These are phyloP conservation scores for Columba guinea DNA, from an alignment of 2,797 vertebrate genomes.

Conservation along the genomic window DNA sequence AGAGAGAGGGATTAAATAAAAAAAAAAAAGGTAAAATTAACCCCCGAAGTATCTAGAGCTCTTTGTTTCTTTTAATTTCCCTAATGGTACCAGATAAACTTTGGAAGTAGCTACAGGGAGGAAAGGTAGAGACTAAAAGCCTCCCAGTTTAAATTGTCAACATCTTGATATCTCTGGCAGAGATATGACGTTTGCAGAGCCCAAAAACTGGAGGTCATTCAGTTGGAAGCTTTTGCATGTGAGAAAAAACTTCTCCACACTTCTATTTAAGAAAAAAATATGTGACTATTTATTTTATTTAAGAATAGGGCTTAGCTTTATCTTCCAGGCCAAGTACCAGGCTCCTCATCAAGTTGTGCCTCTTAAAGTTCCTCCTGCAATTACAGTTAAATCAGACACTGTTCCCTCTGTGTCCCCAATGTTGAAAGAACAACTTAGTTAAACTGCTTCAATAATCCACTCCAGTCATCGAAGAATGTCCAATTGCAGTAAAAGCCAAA, in stretches of 20 bases:
- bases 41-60: not conserved
- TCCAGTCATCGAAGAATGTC: no score
- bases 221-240: not conserved
- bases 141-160: not conserved
- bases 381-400: not conserved
- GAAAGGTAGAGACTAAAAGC: not conserved
- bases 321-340: conserved; percentile 31
- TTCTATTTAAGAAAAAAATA: not conserved
- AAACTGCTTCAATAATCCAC: not conserved
- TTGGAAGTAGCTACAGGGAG: not conserved
- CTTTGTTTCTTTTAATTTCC: conserved; percentile 4
- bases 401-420: not conserved
- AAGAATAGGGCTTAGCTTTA: conserved; percentile 14
- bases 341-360: not conserved
- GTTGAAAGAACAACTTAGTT: not conserved
- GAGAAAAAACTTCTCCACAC: not conserved
- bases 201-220: not conserved
- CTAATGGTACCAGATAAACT: not conserved
- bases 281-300: conserved; percentile 22
- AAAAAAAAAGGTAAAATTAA: not conserved
- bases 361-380: not conserved
- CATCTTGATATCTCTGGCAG: conserved; percentile 15
- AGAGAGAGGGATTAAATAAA: not conserved
- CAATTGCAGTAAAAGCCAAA: no score
- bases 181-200: not conserved